phyloP scores from a whole-genome alignment of 2,888 invertebrate species.

The Apamea anceps region DNA sequence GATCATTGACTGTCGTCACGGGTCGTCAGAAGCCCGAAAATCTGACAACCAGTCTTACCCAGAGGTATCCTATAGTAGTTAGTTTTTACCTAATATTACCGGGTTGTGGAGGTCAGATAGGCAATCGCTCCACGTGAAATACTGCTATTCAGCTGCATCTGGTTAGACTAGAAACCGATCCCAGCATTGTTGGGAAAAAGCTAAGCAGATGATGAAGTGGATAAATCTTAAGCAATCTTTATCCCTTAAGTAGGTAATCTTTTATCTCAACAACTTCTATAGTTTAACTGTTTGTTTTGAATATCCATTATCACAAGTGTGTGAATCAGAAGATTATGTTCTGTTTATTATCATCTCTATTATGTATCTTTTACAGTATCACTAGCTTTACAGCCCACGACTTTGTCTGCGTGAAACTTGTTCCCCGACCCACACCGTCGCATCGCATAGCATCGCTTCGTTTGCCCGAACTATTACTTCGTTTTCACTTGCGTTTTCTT shows the following conservation, averaged over 20 bases:
- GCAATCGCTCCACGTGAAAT: too few relatives aligned
- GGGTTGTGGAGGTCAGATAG: not conserved
- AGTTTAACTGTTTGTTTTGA: slow-evolving; percentile 25
- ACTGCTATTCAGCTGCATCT: not conserved
- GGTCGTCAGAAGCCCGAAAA: not conserved
- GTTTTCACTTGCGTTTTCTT: too few relatives aligned
- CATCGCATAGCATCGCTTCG: too few relatives aligned
- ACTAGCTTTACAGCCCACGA: too few relatives aligned
- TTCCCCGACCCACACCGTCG: too few relatives aligned
- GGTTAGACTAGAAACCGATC: not conserved
- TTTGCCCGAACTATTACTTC: too few relatives aligned
- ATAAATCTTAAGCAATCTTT: slow-evolving; percentile 15
- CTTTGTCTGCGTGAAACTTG: too few relatives aligned
- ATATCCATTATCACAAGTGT: slow-evolving; percentile 40
- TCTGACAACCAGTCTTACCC: not conserved
- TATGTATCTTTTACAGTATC: not conserved
- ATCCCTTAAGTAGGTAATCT: slow-evolving; percentile 34
- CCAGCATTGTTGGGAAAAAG: not conserved
- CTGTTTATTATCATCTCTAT: slow-evolving; percentile 3
- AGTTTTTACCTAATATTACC: not conserved
- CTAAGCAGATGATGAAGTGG: not conserved
- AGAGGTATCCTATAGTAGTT: not conserved
- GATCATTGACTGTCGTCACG: not conserved
- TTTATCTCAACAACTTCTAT: slow-evolving; percentile 23
- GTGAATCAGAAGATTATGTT: slow-evolving; percentile 37